Evolutionary conservation across 2,888 invertebrate species (phyloP).

Genomic region (Parnassius mnemosyne): DNA sequence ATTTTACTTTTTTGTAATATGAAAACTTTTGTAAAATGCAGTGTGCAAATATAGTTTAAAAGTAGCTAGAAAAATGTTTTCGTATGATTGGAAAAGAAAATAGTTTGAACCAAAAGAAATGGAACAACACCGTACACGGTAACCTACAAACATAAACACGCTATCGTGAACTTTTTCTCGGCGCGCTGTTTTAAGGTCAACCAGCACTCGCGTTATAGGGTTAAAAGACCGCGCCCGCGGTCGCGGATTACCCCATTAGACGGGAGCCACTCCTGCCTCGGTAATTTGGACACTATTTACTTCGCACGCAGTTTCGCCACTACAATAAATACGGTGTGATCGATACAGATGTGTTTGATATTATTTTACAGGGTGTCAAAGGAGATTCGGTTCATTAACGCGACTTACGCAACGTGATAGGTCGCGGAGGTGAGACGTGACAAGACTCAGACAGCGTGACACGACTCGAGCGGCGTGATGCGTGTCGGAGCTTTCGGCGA

Average conservation of each 20-base stretch:
- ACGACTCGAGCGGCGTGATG: constrained; percentile 23
- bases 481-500: constrained; percentile 42
- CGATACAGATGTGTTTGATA: constrained; percentile 52
- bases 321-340: constrained; percentile 57
- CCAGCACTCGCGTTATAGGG: constrained; percentile 61
- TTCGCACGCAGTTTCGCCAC: constrained; percentile 42
- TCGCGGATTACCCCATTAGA: constrained; percentile 57
- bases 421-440: constrained; percentile 49
- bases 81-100: constrained; percentile 27
- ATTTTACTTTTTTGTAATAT: no score
- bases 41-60: background rate
- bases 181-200: constrained; percentile 65
- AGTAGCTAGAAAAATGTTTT: constrained; percentile 21
- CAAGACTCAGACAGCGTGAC: constrained; percentile 28
- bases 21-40: background rate
- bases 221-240: constrained; percentile 67
- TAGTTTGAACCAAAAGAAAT: constrained; percentile 37
- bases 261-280: constrained; percentile 52
- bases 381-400: constrained; percentile 62
- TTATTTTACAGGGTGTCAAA: constrained; percentile 56
- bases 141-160: constrained; percentile 57
- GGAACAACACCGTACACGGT: constrained; percentile 37
- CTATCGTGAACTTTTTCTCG: constrained; percentile 38
- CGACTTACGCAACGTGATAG: constrained; percentile 71
- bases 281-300: constrained; percentile 48